These are phyloP conservation scores for Tadarida brasiliensis DNA, from an alignment of 2,797 vertebrate genomes.

Conservation along the genomic window DNA sequence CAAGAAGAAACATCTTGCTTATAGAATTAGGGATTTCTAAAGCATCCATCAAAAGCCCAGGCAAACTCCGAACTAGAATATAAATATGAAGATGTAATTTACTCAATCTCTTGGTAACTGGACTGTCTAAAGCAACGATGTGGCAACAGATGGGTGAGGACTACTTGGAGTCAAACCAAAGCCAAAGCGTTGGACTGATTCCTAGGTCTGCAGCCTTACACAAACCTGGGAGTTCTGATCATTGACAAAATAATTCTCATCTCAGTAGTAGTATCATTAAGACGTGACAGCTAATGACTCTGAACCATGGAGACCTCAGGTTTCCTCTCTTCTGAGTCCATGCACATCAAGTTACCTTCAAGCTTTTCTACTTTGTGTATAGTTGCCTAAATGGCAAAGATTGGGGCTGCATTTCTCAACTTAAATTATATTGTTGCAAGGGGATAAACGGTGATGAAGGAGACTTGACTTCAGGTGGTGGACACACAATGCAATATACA, in stretches of 20 bases:
- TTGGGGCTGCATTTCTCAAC: background rate
- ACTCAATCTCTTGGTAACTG: background rate
- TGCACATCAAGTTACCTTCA: background rate
- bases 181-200: background rate
- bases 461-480: background rate
- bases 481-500: background rate
- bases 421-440: background rate
- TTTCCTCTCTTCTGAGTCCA: background rate
- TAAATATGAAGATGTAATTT: conserved; percentile 37
- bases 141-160: background rate
- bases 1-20: conserved; percentile 25
- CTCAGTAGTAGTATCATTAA: background rate
- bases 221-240: background rate
- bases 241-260: background rate
- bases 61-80: background rate
- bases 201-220: background rate
- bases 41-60: conserved; percentile 15
- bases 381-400: background rate
- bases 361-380: background rate
- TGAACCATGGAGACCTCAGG: background rate
- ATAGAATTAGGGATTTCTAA: conserved; percentile 3
- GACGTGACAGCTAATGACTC: background rate
- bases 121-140: background rate
- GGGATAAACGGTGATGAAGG: background rate
- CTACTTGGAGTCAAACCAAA: background rate